A percentile compares a stretch with the other conserved stretches of the same genome.
phyloP scores from a whole-genome alignment of 1,140 invertebrate genomes.

The Rhyzopertha dominica region DNA sequence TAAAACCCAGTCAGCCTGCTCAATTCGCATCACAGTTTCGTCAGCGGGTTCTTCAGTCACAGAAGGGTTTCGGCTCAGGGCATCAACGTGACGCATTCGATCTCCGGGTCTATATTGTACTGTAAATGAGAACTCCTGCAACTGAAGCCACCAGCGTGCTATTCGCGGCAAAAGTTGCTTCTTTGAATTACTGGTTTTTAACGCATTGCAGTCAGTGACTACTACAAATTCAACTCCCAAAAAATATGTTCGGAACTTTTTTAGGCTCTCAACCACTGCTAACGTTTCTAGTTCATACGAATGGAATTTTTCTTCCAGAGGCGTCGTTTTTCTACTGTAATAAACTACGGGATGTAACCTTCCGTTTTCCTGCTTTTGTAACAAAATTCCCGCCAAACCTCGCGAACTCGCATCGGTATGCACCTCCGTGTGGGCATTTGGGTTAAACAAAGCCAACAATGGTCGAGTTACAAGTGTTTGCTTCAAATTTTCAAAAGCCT shows the following conservation, averaged over 20 bases:
- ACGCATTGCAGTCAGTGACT: conserved; percentile 34
- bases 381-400: conserved; percentile 15
- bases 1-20: background rate
- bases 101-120: conserved; percentile 24
- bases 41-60: background rate
- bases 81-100: conserved; percentile 30
- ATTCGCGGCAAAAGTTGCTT: conserved; percentile 1
- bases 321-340: background rate
- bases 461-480: conserved; percentile 25
- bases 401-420: conserved; percentile 31
- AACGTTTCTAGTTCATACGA: conserved; percentile 1
- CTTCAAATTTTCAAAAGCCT: conserved; percentile 14
- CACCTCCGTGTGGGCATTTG: conserved; percentile 22
- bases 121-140: conserved; percentile 5
- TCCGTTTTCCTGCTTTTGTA: background rate
- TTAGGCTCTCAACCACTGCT: background rate
- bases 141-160: background rate
- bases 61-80: conserved; percentile 19
- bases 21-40: too few species aligned
- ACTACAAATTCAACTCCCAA: conserved; percentile 46
- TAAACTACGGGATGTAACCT: conserved; percentile 16
- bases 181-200: conserved; percentile 20
- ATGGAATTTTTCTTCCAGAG: background rate
- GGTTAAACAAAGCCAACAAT: conserved; percentile 36
- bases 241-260: conserved; percentile 30